Conservation (phyloP, 1,140 invertebrate species). For the Cataglyphis hispanica region DNA sequence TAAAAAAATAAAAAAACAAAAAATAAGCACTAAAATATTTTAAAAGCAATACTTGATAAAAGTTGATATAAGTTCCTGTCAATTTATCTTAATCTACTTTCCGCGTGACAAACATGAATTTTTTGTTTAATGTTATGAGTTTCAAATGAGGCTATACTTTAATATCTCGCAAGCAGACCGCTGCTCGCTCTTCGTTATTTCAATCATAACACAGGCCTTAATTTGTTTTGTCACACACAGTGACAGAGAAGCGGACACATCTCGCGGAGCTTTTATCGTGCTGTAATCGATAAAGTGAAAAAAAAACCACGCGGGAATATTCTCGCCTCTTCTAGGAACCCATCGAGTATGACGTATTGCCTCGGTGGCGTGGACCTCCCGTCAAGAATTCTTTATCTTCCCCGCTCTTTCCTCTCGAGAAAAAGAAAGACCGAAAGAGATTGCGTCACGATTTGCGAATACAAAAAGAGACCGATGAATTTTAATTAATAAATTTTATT, state of each 20-base stretch:
- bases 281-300: constrained; percentile 66
- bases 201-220: constrained; percentile 21
- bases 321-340: constrained; percentile 69
- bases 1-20: not conserved
- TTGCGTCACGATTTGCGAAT: not conserved
- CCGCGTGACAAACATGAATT: not conserved
- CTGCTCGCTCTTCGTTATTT: constrained; percentile 29
- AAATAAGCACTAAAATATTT: not conserved
- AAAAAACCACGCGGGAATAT: constrained; percentile 46
- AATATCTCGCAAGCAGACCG: not conserved
- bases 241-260: constrained; percentile 28
- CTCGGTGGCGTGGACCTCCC: constrained; percentile 65
- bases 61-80: not conserved
- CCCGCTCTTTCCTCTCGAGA: constrained; percentile 37
- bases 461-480: constrained; percentile 12
- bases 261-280: constrained; percentile 63
- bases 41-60: not conserved
- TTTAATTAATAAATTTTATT: constrained; percentile 1
- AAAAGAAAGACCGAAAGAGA: constrained; percentile 31
- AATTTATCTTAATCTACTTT: not conserved
- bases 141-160: not conserved
- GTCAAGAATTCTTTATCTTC: constrained; percentile 72
- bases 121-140: constrained; percentile 1
- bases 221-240: constrained; percentile 52
- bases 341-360: constrained; percentile 64